Base-by-base conservation (phyloP, 2,797 vertebrate genomes). In the Bovichtus diacanthus region DNA sequence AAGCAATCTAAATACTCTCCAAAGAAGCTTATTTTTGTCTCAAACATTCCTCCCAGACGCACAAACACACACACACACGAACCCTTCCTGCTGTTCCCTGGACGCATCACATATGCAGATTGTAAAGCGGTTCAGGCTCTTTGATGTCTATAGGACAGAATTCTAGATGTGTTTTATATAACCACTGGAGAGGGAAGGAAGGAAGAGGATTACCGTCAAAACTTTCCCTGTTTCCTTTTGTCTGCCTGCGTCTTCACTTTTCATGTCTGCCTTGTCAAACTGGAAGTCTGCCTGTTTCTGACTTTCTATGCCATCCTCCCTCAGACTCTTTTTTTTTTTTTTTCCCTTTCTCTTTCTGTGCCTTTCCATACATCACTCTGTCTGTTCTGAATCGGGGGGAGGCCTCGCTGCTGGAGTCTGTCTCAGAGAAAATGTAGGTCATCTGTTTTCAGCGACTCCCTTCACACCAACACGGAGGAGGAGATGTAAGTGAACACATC, bases 81-180 rank as follows among this genome's bases (percentile, higher is more conserved):
- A 47, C 74, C 34, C 75, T 67, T 84, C 74, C 79, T 80, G 71
- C 87, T 81, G 81, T 75, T 94, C 93, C 92, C 92, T 87, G 91
- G 84, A 87, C 81, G 59, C 88, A 83, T 87, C 88, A 88, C 81
- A 82, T 89, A 93, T 94, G 93, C 93, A 95, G 92, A 94, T 92
- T 82, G 82, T 80, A 89, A 85, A 89, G 90, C 87, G 71, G 88
- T 51, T 82, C 89, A 66, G 86, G 76, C 82, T 87, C 94, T 95
- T 94, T 95, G 92, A 95, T 94, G 92, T 92, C 87, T 89, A 86
- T 75, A 72, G 89, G 91, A 86, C 81, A 86, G 92, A 95, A 94
- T 94, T 94, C 75, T 87, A 91, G 89, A 95, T 94, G 94, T 88
- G 86, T 90, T 93, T 94, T 93, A 94, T 90, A 84, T 94, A 95